Evolutionary conservation across 53 echinoderm and acorn worm genomes (phyloP).

Genomic region (Actinopyga echinites): DNA sequence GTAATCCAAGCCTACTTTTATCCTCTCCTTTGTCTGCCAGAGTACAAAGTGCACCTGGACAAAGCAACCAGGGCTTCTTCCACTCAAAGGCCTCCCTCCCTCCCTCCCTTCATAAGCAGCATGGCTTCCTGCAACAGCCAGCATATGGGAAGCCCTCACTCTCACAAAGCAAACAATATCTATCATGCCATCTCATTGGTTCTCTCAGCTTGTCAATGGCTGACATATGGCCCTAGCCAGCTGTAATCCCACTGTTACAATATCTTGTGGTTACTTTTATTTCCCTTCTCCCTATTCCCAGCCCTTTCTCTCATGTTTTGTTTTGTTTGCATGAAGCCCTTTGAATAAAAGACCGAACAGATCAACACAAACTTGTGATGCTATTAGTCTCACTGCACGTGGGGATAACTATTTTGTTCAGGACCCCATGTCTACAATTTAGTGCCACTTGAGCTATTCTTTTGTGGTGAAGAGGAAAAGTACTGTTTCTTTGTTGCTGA

Average conservation of each 20-base stretch:
- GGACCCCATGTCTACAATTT: neutral
- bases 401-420: neutral
- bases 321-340: too few species aligned
- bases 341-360: neutral
- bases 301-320: too few species aligned
- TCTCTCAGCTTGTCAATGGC: neutral
- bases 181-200: neutral
- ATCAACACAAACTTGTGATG: neutral
- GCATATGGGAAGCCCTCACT: neutral
- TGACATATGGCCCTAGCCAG: constrained; percentile 6
- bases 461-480: neutral
- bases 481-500: constrained; percentile 10
- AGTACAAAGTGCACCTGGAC: too few species aligned
- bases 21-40: too few species aligned
- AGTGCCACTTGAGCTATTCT: neutral
- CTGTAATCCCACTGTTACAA: neutral
- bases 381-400: neutral
- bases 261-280: constrained; percentile 10
- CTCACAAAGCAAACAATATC: constrained; percentile 25
- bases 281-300: neutral
- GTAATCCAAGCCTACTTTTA: too few species aligned
- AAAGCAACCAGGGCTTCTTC: too few species aligned
- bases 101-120: too few species aligned
- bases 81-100: too few species aligned
- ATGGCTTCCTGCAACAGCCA: too few species aligned